Evolutionary conservation across 2,797 vertebrate genomes (phyloP).

Genomic region (Labeo calbasu): DNA sequence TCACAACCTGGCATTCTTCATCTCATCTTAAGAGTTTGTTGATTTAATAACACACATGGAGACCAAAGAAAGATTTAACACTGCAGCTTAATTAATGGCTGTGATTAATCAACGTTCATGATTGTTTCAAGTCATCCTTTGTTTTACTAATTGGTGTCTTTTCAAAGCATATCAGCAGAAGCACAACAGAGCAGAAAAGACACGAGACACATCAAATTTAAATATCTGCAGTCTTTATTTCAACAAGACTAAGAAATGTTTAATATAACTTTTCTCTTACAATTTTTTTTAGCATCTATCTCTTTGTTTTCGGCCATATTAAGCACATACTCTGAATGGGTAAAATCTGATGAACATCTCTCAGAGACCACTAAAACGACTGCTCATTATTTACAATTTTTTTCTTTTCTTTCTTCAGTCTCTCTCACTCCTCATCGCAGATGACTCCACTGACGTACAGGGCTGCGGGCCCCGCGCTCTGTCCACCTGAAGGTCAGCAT

Average conservation of each 20-base stretch:
- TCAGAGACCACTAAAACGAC: conserved; percentile 81
- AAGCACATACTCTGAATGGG: conserved; percentile 79
- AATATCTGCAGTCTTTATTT: conserved; percentile 88
- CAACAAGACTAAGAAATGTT: conserved; percentile 83
- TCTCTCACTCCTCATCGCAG: conserved; percentile 63
- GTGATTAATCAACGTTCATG: conserved; percentile 33
- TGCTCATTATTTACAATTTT: conserved; percentile 81
- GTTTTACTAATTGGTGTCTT: not conserved
- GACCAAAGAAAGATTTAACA: not conserved
- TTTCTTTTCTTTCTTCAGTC: conserved; percentile 54
- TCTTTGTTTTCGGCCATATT: conserved; percentile 74
- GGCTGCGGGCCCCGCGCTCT: conserved; percentile 64
- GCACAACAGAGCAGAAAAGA: conserved; percentile 17
- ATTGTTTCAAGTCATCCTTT: conserved; percentile 17
- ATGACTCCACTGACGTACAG: conserved; percentile 67
- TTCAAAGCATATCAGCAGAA: conserved; percentile 3
- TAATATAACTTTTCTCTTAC: conserved; percentile 84
- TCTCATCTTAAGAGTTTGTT: conserved; percentile 15
- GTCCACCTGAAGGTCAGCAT: conserved; percentile 62
- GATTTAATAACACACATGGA: not conserved
- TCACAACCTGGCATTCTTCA: not conserved
- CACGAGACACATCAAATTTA: conserved; percentile 64
- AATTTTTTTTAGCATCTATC: conserved; percentile 82
- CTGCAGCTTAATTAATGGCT: not conserved
- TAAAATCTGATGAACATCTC: conserved; percentile 81